A percentile compares a stretch with the other conserved stretches of the same genome.
These are phyloP conservation scores for Platycheirus rosarum DNA, from an alignment of 2,888 invertebrate genomes.

Conservation along the genomic window DNA sequence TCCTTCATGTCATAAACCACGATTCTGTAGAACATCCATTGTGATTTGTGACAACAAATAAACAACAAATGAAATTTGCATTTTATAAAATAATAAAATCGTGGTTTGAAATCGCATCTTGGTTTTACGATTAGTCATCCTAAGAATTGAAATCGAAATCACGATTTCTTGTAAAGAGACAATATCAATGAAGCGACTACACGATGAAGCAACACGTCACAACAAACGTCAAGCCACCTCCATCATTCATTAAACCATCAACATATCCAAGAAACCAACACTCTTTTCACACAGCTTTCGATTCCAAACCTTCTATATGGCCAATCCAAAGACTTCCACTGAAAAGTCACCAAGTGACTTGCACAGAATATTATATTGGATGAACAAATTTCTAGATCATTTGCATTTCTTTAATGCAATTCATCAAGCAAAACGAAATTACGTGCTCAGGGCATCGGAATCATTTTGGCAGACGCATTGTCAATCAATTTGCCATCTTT, in stretches of 20 bases:
- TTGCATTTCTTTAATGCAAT: slow-evolving; percentile 59
- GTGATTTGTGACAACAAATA: too few relatives aligned
- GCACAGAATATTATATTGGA: slow-evolving; percentile 60
- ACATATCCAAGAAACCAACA: slow-evolving; percentile 14
- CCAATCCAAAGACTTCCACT: slow-evolving; percentile 39
- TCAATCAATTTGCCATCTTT: slow-evolving; percentile 70
- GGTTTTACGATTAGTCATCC: too few relatives aligned
- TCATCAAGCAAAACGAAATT: slow-evolving; percentile 36
- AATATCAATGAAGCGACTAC: slow-evolving; percentile 6
- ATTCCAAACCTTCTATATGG: slow-evolving; percentile 10
- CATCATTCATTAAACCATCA: slow-evolving; percentile 61
- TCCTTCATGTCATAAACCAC: too few relatives aligned
- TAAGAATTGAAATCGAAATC: slow-evolving; percentile 61
- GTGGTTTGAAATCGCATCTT: too few relatives aligned
- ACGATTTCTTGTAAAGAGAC: slow-evolving; percentile 35
- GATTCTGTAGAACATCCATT: too few relatives aligned
- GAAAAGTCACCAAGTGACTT: slow-evolving; percentile 34
- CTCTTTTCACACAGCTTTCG: slow-evolving; percentile 23
- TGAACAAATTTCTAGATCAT: slow-evolving; percentile 43
- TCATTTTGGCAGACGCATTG: slow-evolving; percentile 64
- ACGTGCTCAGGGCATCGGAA: slow-evolving; percentile 65
- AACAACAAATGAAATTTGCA: too few relatives aligned
- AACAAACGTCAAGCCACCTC: slow-evolving; percentile 14
- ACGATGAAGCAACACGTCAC: not conserved
- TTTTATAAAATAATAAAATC: too few relatives aligned